Conservation (phyloP, 2,113 vertebrate species). For the Sarotherodon lohbergeri region DNA sequence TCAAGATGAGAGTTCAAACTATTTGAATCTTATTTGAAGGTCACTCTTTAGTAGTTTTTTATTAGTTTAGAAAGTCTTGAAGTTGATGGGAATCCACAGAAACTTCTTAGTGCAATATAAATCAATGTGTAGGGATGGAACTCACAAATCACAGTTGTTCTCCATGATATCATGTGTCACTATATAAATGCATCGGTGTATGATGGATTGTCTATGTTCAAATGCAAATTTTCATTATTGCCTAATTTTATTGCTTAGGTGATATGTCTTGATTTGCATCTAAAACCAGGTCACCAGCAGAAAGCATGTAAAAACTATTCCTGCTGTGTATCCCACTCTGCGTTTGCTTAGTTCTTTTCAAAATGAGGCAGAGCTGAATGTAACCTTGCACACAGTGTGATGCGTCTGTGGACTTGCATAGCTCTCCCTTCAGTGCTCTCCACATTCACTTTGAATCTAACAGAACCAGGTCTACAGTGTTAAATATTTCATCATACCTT, state of each 20-base stretch:
- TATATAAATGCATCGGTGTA: neutral
- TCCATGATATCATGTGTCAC: neutral
- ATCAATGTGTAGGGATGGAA: neutral
- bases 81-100: neutral
- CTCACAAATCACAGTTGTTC: neutral
- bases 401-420: neutral
- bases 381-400: neutral
- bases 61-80: neutral
- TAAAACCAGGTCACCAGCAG: neutral
- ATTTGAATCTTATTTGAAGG: neutral
- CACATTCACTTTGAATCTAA: conserved; percentile 41
- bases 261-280: neutral
- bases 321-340: neutral
- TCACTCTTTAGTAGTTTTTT: neutral
- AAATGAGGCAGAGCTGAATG: neutral
- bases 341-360: neutral
- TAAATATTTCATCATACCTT: conserved; percentile 48
- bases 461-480: conserved; percentile 28
- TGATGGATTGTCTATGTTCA: neutral
- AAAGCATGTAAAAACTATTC: neutral
- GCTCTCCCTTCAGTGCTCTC: neutral
- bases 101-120: neutral
- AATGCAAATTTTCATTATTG: neutral
- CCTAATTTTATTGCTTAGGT: neutral
- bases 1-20: neutral